Evolutionary conservation across 2,113 vertebrate species (phyloP).

Genomic region (Melanerpes formicivorus): DNA sequence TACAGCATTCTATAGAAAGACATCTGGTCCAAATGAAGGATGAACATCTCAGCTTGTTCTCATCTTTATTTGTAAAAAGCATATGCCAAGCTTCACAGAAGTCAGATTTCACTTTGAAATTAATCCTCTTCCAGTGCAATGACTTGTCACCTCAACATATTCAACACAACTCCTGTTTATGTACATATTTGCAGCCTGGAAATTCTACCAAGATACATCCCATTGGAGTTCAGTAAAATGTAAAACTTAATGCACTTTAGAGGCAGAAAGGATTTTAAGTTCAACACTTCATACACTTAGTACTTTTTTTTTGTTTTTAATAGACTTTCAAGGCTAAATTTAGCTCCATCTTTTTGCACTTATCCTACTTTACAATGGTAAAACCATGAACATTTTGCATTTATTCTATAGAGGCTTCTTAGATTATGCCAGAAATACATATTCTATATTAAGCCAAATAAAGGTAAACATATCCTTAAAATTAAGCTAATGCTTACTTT

Average conservation of each 20-base stretch:
- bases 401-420: neutral
- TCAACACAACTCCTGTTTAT: neutral
- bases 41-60: neutral
- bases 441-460: neutral
- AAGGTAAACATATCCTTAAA: neutral
- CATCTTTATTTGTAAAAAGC: neutral
- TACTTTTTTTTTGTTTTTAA: no score
- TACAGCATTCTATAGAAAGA: neutral
- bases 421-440: neutral
- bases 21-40: neutral
- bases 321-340: neutral
- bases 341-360: neutral
- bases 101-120: constrained; percentile 11
- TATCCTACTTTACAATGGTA: neutral
- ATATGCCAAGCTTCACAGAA: constrained; percentile 1
- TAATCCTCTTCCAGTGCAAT: neutral
- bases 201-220: neutral
- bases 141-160: neutral
- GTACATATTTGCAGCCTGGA: neutral
- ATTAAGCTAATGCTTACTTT: neutral
- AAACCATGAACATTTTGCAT: neutral
- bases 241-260: neutral
- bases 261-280: neutral
- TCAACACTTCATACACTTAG: neutral
- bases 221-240: neutral